These are phyloP conservation scores for Solea senegalensis DNA, from an alignment of 2,113 vertebrate species.

Conservation along the genomic window DNA sequence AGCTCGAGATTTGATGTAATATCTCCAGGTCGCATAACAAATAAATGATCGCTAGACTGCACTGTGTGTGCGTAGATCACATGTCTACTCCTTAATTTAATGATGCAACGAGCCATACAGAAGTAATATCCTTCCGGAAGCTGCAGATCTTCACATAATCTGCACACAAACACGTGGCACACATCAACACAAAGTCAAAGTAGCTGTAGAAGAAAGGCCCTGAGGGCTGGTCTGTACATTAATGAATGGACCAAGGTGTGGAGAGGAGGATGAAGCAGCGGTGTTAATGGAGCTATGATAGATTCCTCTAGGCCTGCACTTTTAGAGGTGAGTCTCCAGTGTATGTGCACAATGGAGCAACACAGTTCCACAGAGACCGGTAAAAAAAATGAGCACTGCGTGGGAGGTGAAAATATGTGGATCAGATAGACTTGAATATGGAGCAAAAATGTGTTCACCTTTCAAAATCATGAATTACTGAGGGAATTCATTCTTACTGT, in stretches of 20 bases:
- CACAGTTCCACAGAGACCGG: slow-evolving; percentile 33
- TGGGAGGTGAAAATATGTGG: slow-evolving; percentile 35
- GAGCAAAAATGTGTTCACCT: slow-evolving; percentile 10
- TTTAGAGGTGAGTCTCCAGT: slow-evolving; percentile 68
- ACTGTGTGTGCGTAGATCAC: not conserved
- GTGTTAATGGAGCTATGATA: slow-evolving; percentile 78
- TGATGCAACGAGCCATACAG: not conserved
- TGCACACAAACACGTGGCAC: not conserved
- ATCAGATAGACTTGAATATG: slow-evolving; percentile 29
- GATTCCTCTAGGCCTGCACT: slow-evolving; percentile 68
- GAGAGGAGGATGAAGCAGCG: slow-evolving; percentile 69
- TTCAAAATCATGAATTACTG: slow-evolving; percentile 17
- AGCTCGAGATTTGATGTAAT: slow-evolving; percentile 1
- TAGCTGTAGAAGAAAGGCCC: slow-evolving; percentile 61
- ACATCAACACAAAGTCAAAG: slow-evolving; percentile 31
- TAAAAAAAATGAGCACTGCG: slow-evolving; percentile 6
- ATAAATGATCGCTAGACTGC: not conserved
- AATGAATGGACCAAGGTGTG: slow-evolving; percentile 69
- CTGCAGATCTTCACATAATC: slow-evolving; percentile 1
- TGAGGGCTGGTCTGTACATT: slow-evolving; percentile 70
- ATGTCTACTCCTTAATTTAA: slow-evolving; percentile 7
- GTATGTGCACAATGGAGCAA: slow-evolving; percentile 54
- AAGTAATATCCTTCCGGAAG: not conserved
- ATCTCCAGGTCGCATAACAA: slow-evolving; percentile 10
- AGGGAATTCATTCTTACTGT: not conserved